Conservation (phyloP, 1,140 invertebrate genomes). For the Cydia strobilella region DNA sequence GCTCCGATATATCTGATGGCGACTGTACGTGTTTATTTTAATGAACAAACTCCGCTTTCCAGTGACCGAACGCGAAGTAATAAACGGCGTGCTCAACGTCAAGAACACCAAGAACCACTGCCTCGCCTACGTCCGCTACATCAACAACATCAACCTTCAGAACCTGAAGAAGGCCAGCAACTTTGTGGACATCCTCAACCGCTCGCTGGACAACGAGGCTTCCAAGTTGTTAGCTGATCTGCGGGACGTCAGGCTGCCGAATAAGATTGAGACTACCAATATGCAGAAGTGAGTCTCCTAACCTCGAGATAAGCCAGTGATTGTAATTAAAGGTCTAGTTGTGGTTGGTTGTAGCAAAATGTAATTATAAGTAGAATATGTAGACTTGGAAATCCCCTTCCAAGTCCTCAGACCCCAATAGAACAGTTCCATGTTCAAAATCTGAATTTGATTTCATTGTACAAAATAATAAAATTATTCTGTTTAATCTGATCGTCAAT, state of each 20-base stretch:
- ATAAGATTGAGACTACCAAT: slow-evolving; percentile 93
- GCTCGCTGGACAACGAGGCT: slow-evolving; percentile 96
- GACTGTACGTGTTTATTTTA: neutral
- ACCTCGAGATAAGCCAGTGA: too few relatives aligned
- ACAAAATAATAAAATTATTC: too few relatives aligned
- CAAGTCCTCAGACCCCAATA: too few relatives aligned
- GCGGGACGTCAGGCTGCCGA: slow-evolving; percentile 91
- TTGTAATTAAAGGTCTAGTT: too few relatives aligned
- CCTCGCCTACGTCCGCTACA: slow-evolving; percentile 96
- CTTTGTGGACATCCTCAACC: slow-evolving; percentile 96
- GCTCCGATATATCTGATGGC: too few relatives aligned
- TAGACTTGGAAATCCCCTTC: too few relatives aligned
- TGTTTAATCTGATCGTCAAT: too few relatives aligned
- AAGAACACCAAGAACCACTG: slow-evolving; percentile 98
- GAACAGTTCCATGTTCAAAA: too few relatives aligned
- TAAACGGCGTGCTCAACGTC: slow-evolving; percentile 96
- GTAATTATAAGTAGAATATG: too few relatives aligned
- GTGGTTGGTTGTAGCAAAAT: too few relatives aligned
- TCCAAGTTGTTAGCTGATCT: slow-evolving; percentile 94
- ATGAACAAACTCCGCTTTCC: slow-evolving; percentile 50
- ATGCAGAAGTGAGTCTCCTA: slow-evolving; percentile 92
- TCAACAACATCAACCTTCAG: slow-evolving; percentile 98
- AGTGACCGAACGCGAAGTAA: slow-evolving; percentile 99
- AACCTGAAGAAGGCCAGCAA: slow-evolving; percentile 96
- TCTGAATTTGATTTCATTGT: too few relatives aligned